Conservation (phyloP, 1,140 invertebrate species). For the Drosophila jambulina region DNA sequence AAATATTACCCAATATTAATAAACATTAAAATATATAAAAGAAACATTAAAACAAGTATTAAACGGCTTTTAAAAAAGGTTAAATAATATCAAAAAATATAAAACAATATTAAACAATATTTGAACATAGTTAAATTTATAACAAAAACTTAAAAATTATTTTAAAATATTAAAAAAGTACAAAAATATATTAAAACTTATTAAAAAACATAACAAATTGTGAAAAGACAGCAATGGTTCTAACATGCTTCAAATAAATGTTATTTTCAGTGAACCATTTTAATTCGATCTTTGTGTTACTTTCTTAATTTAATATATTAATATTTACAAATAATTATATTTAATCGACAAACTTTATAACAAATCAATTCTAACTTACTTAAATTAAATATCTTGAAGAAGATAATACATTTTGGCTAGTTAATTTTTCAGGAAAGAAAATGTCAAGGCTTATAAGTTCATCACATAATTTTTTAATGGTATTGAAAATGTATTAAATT, state of each 20-base stretch:
- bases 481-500: background rate
- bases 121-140: no score
- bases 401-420: background rate
- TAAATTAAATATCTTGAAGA: no score
- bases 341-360: background rate
- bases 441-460: background rate
- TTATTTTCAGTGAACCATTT: background rate
- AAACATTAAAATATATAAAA: background rate
- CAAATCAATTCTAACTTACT: background rate
- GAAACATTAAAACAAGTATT: no score
- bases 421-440: background rate
- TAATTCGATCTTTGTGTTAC: background rate
- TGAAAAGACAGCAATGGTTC: no score
- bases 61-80: background rate
- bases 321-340: background rate
- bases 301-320: no score
- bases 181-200: no score
- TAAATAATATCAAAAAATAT: background rate
- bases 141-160: no score
- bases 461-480: no score
- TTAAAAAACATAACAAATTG: background rate
- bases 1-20: no score
- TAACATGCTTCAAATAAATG: no score
- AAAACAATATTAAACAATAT: background rate
- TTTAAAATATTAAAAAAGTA: no score